These are phyloP conservation scores for Dysdera silvatica DNA, from an alignment of 1,140 invertebrate species.

Conservation along the genomic window DNA sequence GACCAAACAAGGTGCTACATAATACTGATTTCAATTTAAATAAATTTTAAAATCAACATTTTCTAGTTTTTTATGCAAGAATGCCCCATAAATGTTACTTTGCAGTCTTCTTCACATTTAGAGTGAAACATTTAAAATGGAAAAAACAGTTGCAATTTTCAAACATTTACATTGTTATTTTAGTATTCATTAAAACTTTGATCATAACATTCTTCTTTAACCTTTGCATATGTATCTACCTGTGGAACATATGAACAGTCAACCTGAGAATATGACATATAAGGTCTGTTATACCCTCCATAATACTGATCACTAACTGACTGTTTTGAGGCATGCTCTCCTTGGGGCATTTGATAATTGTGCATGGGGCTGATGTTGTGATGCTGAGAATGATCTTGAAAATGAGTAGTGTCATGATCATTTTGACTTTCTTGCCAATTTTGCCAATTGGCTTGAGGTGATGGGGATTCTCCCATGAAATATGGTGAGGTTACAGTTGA, in stretches of 20 bases:
- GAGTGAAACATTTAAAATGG: neutral
- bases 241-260: constrained; percentile 28
- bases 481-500: constrained; percentile 26
- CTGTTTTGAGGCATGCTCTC: constrained; percentile 22
- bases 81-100: neutral
- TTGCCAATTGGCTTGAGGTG: constrained; percentile 24
- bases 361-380: constrained; percentile 25
- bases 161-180: neutral
- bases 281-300: constrained; percentile 19
- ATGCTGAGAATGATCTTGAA: constrained; percentile 23
- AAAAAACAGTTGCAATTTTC: constrained; percentile 8
- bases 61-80: too few species aligned
- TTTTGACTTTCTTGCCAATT: constrained; percentile 26
- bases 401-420: constrained; percentile 14
- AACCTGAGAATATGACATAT: constrained; percentile 25
- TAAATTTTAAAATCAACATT: neutral
- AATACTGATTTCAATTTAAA: neutral
- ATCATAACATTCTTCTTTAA: constrained; percentile 29
- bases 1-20: neutral
- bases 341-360: constrained; percentile 18
- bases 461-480: constrained; percentile 7
- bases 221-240: constrained; percentile 26
- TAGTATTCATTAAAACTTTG: constrained; percentile 24
- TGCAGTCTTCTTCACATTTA: constrained; percentile 8
- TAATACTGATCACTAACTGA: constrained; percentile 24